Base-by-base conservation (phyloP, 2,797 vertebrate genomes). In the Silurus lanzhouensis region DNA sequence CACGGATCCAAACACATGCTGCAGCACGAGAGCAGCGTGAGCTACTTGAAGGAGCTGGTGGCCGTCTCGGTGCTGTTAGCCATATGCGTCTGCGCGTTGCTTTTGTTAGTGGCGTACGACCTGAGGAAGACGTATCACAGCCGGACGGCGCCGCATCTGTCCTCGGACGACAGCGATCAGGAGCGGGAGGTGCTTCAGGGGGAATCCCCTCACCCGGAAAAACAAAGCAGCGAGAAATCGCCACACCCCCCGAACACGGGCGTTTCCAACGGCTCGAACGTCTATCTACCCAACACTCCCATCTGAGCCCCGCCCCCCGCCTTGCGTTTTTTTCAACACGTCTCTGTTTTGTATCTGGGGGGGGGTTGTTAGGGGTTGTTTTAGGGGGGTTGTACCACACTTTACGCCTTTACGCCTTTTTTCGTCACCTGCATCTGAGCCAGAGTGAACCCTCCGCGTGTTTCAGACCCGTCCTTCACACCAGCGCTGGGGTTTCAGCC, bases 231-330 rank as follows among this genome's bases (percentile, higher is more conserved):
- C 0, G 58, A 87, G 2, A 89, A 88, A 80, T 58, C 82, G 22
- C 38, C 83, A 12, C 58, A 82, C 22, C 55, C 55, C 0, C 63
- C 87, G 3, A 89, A 90, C 84, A 94, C 93, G 0, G 90, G 91
- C 2, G 83, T 89, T 0, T 83, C 90, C 2, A 90, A 89, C 10
- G 90, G 88, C n/a, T 93, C 93, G 2, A 95, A 93, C 3, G 94
- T 94, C 0, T 93, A 94, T 88, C 90, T 95, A 31, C 94, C 94
- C 61, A 95, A 95, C 91, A 94, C 90, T 10, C 94, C 95, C 3
- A 92, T 95, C 85, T 95, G 89, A 94, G 19, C 31, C 17, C 14
- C 22, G 48, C 48, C 48, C 48, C 48, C 48, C 10, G 7, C 48
- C 48, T 52, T 10, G 48, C 48, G 9, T 52, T 52, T 52, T 10